Evolutionary conservation across 2,797 vertebrate genomes (phyloP).

Genomic region (Geotrypetes seraphini): DNA sequence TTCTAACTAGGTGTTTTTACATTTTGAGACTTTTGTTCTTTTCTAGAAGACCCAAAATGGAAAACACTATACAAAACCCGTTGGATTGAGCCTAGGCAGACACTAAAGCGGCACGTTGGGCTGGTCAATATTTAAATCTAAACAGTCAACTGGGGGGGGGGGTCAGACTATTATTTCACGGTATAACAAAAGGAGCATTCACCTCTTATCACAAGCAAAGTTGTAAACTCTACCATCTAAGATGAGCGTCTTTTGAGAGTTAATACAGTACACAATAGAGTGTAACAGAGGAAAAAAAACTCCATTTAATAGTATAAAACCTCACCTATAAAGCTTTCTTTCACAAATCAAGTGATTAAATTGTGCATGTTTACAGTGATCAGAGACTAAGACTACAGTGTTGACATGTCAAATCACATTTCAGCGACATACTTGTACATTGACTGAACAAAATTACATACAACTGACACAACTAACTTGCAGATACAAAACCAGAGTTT

Average conservation of each 20-base stretch:
- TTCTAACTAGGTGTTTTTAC: too few relatives aligned
- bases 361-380: constrained; percentile 38
- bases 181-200: constrained; percentile 31
- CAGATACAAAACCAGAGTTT: constrained; percentile 19
- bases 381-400: constrained; percentile 46
- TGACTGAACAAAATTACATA: constrained; percentile 21
- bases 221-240: constrained; percentile 22
- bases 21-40: too few relatives aligned
- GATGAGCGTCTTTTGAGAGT: constrained; percentile 33
- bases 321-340: constrained; percentile 48
- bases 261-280: constrained; percentile 41
- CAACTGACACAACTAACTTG: constrained; percentile 25
- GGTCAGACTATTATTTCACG: constrained; percentile 26
- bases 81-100: constrained; percentile 38
- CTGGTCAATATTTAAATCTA: constrained; percentile 39
- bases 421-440: constrained; percentile 21
- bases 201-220: constrained; percentile 38
- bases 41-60: too few relatives aligned
- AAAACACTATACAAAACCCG: too few relatives aligned
- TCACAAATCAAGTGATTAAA: constrained; percentile 40
- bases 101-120: constrained; percentile 42
- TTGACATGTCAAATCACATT: constrained; percentile 35
- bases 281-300: constrained; percentile 30
- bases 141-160: constrained; percentile 16
- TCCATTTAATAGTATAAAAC: constrained; percentile 46